Evolutionary conservation across 2,113 vertebrate species (phyloP).

Genomic region (Xerus inauris): DNA sequence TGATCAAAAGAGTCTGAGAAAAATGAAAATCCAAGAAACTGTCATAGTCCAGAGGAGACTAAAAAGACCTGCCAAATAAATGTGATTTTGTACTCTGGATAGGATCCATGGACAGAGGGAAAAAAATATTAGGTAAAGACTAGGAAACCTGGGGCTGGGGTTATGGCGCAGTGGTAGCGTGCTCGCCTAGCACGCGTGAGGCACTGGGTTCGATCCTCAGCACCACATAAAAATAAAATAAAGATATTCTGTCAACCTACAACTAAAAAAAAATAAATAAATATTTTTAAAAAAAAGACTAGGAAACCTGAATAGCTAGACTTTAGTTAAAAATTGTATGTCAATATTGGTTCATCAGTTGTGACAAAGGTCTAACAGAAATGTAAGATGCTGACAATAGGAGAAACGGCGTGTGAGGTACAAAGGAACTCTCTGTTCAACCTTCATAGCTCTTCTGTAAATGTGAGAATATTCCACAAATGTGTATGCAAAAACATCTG

Average conservation of each 20-base stretch:
- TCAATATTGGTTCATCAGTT: not conserved
- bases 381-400: not conserved
- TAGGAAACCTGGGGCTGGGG: not conserved
- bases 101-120: not conserved
- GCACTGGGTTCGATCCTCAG: too few relatives aligned
- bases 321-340: not conserved
- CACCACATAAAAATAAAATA: too few relatives aligned
- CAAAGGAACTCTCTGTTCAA: not conserved
- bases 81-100: not conserved
- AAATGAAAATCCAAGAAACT: not conserved
- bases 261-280: too few relatives aligned
- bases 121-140: not conserved
- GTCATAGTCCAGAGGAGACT: not conserved
- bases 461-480: not conserved
- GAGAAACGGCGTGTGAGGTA: not conserved
- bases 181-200: too few relatives aligned
- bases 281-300: too few relatives aligned
- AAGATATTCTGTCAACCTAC: too few relatives aligned
- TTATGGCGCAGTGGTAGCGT: too few relatives aligned
- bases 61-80: not conserved
- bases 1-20: not conserved
- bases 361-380: not conserved
- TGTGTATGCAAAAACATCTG: not conserved
- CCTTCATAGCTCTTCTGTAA: not conserved
- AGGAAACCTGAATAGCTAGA: not conserved